Conservation (phyloP, 2,797 vertebrate species). For the Chelonia mydas region DNA sequence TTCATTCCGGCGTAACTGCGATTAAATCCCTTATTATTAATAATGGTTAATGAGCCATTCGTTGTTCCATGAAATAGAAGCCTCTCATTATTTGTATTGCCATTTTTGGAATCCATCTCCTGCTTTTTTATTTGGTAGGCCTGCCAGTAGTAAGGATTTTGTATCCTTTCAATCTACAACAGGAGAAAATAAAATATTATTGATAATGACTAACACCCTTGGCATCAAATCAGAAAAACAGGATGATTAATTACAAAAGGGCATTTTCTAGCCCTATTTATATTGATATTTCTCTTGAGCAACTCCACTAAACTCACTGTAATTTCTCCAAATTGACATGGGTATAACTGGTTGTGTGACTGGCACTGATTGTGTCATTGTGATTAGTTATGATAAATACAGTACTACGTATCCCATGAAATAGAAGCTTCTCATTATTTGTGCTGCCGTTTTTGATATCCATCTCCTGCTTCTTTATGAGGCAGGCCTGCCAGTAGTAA, state of each 20-base stretch:
- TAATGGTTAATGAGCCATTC: conserved; percentile 54
- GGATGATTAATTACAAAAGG: not conserved
- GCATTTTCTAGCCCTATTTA: not conserved
- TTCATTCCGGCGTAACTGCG: conserved; percentile 87
- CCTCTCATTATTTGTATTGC: conserved; percentile 81
- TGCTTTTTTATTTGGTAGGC: conserved; percentile 83
- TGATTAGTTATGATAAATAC: conserved; percentile 74
- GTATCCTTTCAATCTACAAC: conserved; percentile 86
- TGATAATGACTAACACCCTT: not conserved
- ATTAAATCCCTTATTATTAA: conserved; percentile 87
- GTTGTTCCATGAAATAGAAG: conserved; percentile 88
- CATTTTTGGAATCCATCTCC: conserved; percentile 85
- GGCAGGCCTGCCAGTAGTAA: conserved; percentile 78
- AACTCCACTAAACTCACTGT: not conserved
- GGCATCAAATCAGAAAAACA: not conserved
- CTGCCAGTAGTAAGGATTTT: conserved; percentile 85
- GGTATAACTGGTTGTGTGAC: not conserved
- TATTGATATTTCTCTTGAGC: not conserved
- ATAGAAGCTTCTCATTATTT: conserved; percentile 82
- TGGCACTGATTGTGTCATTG: not conserved
- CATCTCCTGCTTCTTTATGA: conserved; percentile 80
- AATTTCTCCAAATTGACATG: not conserved
- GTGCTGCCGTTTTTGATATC: conserved; percentile 78
- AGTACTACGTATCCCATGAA: conserved; percentile 81
- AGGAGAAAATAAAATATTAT: not conserved